Evolutionary conservation across 30 jellyfish, hydroid and myxozoan species (phyloP), one percentile per base, ranked within the genome.

Genomic region (Clytia hemisphaerica): DNA sequence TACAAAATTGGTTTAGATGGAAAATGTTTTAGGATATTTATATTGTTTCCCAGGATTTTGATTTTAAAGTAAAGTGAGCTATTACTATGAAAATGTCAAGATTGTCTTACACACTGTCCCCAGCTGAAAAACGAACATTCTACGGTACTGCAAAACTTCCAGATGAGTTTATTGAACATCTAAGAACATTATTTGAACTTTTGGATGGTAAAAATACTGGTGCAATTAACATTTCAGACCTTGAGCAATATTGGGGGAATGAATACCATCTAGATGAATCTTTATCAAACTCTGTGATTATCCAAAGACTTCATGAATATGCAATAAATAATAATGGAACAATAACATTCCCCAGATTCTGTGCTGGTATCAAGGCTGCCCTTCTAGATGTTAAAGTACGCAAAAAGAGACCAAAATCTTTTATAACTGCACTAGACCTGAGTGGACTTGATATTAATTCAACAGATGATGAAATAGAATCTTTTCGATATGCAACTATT

Each of bases 161-260:
- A 46, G 24, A 27, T n/a, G 60, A 46, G 60, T 46, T 46, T 9
- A 46, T 46, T 2, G 24, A 46, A 31, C 24, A 3, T 31, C 24
- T 46, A 9, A 27, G 60, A 9, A 2, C 60, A 46, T 46, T 46
- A 46, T 46, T 46, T 46, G 60, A 46, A 31, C 24, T 46, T 4
- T 31, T 46, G 19, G 60, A 46, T 46, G 24, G 24, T n/a, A 31
- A 9, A 31, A 46, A 46, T 46, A 46, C 19, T 46, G 60, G 60
- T n/a, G 19, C 19, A n/a, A 46, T 46, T n/a, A 46, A 46, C 19
- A 46, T 46, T n/a, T 46, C 60, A n/a, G 60, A 46, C 19, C 60
- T 46, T 27, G 60, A 46, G 24, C 19, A 46, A 46, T 46, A 46
- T 46, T 46, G 60, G 60, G 60, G 60, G 24, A 46, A 46, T 46